These are phyloP conservation scores for Microtus montanus DNA, from an alignment of 2,113 vertebrate species.

Conservation along the genomic window DNA sequence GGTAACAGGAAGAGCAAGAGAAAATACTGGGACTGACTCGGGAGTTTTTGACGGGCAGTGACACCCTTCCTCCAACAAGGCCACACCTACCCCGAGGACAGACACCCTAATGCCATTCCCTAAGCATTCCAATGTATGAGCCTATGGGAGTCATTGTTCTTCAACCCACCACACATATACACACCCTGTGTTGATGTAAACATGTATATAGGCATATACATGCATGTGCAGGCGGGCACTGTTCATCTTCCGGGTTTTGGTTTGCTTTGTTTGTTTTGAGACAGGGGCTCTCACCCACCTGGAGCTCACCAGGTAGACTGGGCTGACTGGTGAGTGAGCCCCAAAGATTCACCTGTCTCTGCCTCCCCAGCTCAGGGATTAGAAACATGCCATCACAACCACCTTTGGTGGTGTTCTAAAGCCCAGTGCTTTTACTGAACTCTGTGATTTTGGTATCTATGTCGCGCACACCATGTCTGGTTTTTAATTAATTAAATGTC, in stretches of 20 bases:
- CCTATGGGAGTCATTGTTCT: neutral
- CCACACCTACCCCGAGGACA: neutral
- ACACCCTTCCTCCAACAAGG: neutral
- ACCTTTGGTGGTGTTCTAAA: neutral
- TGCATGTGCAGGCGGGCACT: neutral
- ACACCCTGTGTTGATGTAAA: neutral
- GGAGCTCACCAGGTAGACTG: neutral
- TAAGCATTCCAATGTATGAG: neutral
- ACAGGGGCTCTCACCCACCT: neutral
- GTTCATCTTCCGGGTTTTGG: neutral
- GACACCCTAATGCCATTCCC: neutral
- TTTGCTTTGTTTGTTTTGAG: neutral
- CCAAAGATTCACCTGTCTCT: neutral
- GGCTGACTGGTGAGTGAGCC: neutral
- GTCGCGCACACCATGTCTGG: neutral
- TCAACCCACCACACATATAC: neutral
- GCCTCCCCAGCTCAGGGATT: neutral
- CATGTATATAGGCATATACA: neutral
- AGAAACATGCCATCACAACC: neutral
- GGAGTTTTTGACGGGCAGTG: neutral
- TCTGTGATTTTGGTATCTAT: neutral
- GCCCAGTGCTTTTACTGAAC: neutral
- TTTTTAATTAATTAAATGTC: neutral
- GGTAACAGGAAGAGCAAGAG: neutral
- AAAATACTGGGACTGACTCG: too few species aligned